Conservation (phyloP, 2,888 invertebrate genomes). For the Conus canariensis region DNA sequence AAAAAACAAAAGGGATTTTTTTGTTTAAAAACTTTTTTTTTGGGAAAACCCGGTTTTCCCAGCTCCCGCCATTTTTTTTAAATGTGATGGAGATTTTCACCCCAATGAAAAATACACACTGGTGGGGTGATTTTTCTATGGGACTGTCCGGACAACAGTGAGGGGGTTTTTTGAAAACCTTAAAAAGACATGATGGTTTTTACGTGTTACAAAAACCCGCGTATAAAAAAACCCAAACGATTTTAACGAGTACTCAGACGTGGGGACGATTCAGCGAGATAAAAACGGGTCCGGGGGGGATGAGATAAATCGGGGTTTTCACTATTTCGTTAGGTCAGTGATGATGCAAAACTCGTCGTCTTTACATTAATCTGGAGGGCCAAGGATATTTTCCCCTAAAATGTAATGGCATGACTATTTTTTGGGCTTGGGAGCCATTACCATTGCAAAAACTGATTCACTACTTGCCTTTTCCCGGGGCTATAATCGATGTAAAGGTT, state of each 20-base stretch:
- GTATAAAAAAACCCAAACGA: not conserved
- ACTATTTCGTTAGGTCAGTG: not conserved
- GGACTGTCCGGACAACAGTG: conserved; percentile 5
- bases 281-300: not conserved
- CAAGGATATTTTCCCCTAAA: not conserved
- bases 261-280: conserved; percentile 12
- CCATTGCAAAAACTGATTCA: not conserved
- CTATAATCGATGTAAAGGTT: not conserved
- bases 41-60: no score
- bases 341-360: not conserved
- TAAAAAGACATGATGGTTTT: not conserved
- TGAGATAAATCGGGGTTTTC: no score
- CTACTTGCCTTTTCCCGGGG: not conserved
- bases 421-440: not conserved
- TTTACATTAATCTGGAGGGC: not conserved
- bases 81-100: not conserved
- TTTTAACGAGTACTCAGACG: not conserved
- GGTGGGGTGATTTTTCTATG: not conserved
- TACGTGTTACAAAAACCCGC: not conserved
- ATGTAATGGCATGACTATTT: not conserved
- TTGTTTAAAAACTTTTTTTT: no score
- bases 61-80: not conserved
- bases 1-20: no score
- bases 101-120: not conserved
- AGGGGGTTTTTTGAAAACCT: not conserved